phyloP scores from a whole-genome alignment of 2,888 invertebrate genomes.

The Ischnus inquisitorius region DNA sequence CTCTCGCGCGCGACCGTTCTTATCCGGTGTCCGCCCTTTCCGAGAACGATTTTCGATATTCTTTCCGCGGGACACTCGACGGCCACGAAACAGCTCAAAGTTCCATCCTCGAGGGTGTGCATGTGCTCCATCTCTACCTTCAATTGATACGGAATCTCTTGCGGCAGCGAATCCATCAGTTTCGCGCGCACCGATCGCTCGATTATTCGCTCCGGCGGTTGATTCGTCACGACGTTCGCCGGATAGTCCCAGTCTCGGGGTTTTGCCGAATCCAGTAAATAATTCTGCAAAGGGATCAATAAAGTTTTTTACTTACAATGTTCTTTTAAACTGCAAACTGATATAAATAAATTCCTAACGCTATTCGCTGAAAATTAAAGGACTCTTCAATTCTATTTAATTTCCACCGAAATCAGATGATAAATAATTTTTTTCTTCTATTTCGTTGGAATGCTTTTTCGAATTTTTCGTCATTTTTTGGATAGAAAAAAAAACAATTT shows the following conservation, averaged over 20 bases:
- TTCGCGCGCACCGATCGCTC: constrained; percentile 92
- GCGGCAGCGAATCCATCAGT: constrained; percentile 92
- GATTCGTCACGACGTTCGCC: constrained; percentile 90
- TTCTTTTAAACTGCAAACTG: too few species aligned
- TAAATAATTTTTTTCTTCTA: too few species aligned
- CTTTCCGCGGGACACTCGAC: constrained; percentile 89
- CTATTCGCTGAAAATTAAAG: too few species aligned
- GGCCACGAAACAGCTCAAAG: constrained; percentile 87
- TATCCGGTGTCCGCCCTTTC: constrained; percentile 90
- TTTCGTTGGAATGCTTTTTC: too few species aligned
- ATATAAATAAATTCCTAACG: too few species aligned
- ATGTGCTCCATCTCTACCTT: constrained; percentile 89
- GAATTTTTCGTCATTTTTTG: too few species aligned
- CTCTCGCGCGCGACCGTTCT: constrained; percentile 87
- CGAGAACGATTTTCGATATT: constrained; percentile 89
- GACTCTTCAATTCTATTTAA: too few species aligned
- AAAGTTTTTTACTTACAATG: background rate
- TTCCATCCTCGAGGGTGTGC: constrained; percentile 87
- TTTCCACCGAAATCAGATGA: too few species aligned
- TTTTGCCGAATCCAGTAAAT: constrained; percentile 89
- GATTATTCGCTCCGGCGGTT: constrained; percentile 90
- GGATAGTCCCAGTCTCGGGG: constrained; percentile 90
- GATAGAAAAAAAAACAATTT: constrained; percentile 32
- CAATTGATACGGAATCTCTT: constrained; percentile 95
- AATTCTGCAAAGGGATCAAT: constrained; percentile 88